Evolutionary conservation across 2,888 invertebrate species (phyloP), one percentile per base, ranked within the genome.

Genomic region (Elegia similella): DNA sequence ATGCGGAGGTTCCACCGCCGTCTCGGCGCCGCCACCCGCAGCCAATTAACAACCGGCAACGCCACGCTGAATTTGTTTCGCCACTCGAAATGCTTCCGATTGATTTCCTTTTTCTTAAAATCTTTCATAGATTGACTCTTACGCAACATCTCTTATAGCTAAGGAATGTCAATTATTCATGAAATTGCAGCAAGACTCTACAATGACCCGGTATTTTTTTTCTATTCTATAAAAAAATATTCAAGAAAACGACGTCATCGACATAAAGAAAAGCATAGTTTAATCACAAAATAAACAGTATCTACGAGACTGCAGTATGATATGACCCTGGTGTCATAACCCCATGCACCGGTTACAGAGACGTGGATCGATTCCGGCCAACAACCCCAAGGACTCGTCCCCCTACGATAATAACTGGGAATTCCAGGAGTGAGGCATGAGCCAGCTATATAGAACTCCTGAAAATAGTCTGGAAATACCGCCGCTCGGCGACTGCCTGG

Each of bases 21-120:
- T 90, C 90, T 90, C 89, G 90, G 90, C 91, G 90, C 90, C 89
- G 80, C 88, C 89, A 84, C 90, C 90, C 89, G 90, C 89, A 90
- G 88, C 88, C 90, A 90, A 90, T 90, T 90, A 90, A 88, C 89
- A 83, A 85, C 78, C 83, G 78, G 87, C 87, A 88, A 84, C 78
- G 78, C 85, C 83, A 87, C 80, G 83, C 76, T 84, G 84, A 88
- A 85, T 88, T 90, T 87, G 84, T 88, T 89, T 87, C 88, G 73
- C 82, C 82, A 84, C 84, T 89, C 73, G 75, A 82, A 85, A 83
- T 83, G 83, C 88, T 89, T 89, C 88, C 87, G 89, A 90, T 88
- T 88, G 87, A 89, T 89, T 89, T 87, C 81, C 83, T 75, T 76
- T 23, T 78, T 75, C 76, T 72, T 69, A 67, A 77, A 82, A 80